Evolutionary conservation across 2,113 vertebrate species (phyloP).

Genomic region (Tilapia sparmanii): DNA sequence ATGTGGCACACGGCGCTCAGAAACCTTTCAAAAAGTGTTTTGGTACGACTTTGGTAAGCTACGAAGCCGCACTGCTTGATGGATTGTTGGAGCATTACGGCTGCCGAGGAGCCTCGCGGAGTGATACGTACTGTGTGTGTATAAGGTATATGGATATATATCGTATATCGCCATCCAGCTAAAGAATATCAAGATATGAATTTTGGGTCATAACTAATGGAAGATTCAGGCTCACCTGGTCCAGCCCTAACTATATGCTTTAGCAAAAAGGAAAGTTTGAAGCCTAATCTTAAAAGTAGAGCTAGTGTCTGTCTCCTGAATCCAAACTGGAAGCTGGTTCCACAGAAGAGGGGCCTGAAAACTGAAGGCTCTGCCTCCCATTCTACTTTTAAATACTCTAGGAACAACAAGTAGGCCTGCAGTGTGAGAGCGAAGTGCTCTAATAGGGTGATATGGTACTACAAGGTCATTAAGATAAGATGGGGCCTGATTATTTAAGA

Average conservation of each 20-base stretch:
- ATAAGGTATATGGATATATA: too few species aligned
- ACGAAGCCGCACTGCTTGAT: too few species aligned
- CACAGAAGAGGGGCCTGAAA: background rate
- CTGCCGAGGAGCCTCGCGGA: too few species aligned
- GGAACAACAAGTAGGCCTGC: background rate
- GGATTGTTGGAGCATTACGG: too few species aligned
- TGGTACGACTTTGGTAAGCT: too few species aligned
- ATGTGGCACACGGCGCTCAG: too few species aligned
- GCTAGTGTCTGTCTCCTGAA: background rate
- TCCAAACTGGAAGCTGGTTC: background rate
- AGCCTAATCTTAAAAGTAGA: background rate
- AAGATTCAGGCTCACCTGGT: background rate
- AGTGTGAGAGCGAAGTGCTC: accelerated
- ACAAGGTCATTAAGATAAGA: background rate
- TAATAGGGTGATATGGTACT: background rate
- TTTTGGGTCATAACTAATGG: too few species aligned
- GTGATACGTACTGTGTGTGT: too few species aligned
- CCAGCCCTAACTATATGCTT: background rate
- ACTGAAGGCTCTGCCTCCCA: background rate
- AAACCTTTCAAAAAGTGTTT: too few species aligned
- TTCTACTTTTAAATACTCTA: background rate
- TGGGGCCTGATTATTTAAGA: background rate
- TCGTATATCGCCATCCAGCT: too few species aligned
- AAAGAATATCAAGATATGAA: too few species aligned
- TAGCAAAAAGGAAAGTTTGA: background rate